Evolutionary conservation across 2,797 vertebrate species (phyloP), one percentile per base, ranked within the genome.

Genomic region (Semotilus atromaculatus): DNA sequence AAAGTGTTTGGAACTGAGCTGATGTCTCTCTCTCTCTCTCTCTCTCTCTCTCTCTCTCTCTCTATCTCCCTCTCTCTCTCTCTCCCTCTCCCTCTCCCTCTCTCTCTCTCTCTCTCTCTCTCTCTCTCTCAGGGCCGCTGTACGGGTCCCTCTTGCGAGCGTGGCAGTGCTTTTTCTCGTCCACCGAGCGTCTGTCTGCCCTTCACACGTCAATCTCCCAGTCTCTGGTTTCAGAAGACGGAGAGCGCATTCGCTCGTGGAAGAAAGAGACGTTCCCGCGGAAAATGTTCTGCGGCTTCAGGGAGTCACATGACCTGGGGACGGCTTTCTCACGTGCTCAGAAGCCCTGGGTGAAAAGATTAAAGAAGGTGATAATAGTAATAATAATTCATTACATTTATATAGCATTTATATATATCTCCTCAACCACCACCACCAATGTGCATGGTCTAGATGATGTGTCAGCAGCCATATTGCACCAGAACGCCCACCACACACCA

Each of bases 261-360:
- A 95, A 96, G 91, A 96, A 94, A 78, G 93, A 96, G 23, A 94
- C 86, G 4, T 97, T 96, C 83, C 95, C 95, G 1, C 95, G 93
- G 82, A 96, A 96, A 75, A 70, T 94, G 38, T 93, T 94, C 85
- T 94, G 95, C 3, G 94, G 93, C 29, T 95, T 95, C 88, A 91
- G 67, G 13, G 94, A 94, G 87, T 95, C 94, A 81, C 89, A 96
- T 21, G 91, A 92, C 21, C 92, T 92, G 83, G 91, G 91, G 45
- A 91, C 89, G 0, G 95, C 93, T 58, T 95, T 93, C 82, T 89
- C 91, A n/a, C 91, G 89, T 7, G 94, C 93, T 1, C 94, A 94
- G 91, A 96, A 95, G 85, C 96, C 96, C 75, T 94, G 95, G 92
- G 84, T 93, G 66, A 95, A 95, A 90, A 96, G 95, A 90, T 72